Evolutionary conservation across 2,888 invertebrate species (phyloP), one percentile per base, ranked within the genome.

Genomic region (Drosophila paranaensis): DNA sequence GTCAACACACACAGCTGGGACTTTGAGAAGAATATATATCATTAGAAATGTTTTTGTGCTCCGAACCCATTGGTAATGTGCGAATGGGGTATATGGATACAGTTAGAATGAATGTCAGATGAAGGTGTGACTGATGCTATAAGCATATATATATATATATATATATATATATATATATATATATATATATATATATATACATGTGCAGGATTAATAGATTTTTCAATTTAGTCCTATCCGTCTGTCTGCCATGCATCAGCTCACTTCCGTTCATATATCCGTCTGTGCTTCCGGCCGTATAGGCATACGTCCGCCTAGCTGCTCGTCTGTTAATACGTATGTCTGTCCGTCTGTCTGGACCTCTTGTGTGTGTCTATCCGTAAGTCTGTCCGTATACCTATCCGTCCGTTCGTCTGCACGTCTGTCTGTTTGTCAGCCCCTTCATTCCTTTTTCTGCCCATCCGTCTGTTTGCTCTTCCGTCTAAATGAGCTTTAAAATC

Each of bases 1-100:
- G 60, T 40, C 58, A 64, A 60, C 74, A 56, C 77, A 89, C 70
- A 56, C 80, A 89, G 82, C 73, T 83, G 87, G 40, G 61, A 27
- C 68, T 40, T 27, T 55, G 33, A 55, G 54, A 39, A 39, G 50
- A 56, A 48, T 56, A 70, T 63, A 42, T 35, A 46, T 46, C 56
- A 64, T 54, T 51, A 46, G 50, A 70, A 57, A 37, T 33, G 53
- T 37, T 37, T 42, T 27, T 30, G 40, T n/a, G 6, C 11, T 16
- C 16, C 3, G 16, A 50, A 2, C 3, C 6, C 33, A 6, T 50
- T 35, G 16, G 0, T 6, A 50, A 20, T 33, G 16, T 11, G 11
- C 1, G 3, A 16, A 16, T 33, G 11, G 50, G 30, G 50, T 13
- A 50, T 33, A 66, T 42, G 48, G 48, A 40, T 13, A 37, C 39